Evolutionary conservation across 2,113 vertebrate genomes (phyloP).

Genomic region (Dasyornis broadbenti): DNA sequence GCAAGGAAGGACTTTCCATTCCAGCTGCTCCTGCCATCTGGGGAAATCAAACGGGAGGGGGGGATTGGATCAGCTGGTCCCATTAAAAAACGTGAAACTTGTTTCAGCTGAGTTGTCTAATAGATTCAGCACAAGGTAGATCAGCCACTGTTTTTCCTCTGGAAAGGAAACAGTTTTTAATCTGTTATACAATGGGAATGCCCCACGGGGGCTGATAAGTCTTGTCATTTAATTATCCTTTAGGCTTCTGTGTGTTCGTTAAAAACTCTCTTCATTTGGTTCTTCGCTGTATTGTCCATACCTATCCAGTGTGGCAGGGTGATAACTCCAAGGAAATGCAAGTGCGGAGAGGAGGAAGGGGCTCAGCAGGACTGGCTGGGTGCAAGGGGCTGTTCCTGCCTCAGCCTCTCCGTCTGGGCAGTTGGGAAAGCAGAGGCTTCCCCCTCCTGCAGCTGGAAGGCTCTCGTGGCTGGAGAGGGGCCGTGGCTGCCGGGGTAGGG

Average conservation of each 20-base stretch:
- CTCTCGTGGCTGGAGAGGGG: not conserved
- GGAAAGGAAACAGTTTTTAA: conserved; percentile 48
- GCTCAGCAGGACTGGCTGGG: not conserved
- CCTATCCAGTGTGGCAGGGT: not conserved
- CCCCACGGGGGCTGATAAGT: not conserved
- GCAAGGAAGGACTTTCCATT: conserved; percentile 32
- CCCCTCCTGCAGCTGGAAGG: not conserved
- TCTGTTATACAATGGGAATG: conserved; percentile 25
- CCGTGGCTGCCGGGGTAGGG: not conserved
- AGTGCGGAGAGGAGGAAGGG: not conserved
- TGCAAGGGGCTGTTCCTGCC: not conserved
- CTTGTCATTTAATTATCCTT: conserved; percentile 54
- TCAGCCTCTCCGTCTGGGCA: not conserved
- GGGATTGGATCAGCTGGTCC: conserved; percentile 40
- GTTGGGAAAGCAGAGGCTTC: not conserved
- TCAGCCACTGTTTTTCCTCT: not conserved
- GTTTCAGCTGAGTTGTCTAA: conserved; percentile 48
- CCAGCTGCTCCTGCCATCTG: conserved; percentile 64
- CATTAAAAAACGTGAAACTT: conserved; percentile 37
- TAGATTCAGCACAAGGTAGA: conserved; percentile 23
- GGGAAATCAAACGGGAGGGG: conserved; percentile 36
- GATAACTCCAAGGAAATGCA: not conserved
- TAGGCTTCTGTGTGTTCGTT: not conserved
- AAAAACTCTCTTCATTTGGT: conserved; percentile 12
- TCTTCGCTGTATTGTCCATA: not conserved